Base-by-base conservation (phyloP, 2,797 vertebrate species). In the Fistularia commersonii region DNA sequence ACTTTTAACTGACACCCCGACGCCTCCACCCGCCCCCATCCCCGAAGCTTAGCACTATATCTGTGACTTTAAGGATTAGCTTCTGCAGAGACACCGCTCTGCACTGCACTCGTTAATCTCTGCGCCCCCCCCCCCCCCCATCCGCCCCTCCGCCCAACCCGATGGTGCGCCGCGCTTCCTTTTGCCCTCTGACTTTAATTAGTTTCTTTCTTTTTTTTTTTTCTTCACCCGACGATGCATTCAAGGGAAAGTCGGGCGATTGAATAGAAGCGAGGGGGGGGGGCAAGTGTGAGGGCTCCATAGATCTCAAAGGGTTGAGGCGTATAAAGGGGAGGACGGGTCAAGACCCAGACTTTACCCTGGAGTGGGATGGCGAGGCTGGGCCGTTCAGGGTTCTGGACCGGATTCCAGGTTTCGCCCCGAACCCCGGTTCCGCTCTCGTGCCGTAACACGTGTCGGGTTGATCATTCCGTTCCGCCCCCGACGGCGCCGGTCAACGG, bases 41-140 rank as follows among this genome's bases (percentile, higher is more conserved):
- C n/a, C n/a, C n/a, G n/a, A n/a, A 44, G 77, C 36, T 78, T 76
- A 79, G 70, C 5, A 54, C 69, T n/a, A 56, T 78, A 86, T 86
- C 78, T 84, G 74, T 82, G 82, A 84, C 82, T 78, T 81, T 80
- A 82, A 74, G 81, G 83, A 83, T 86, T 87, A 82, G 73, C 15
- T 38, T 58, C 61, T 64, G 69, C n/a, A 72, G 76, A 84, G 78
- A 78, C 73, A 69, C 69, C 54, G 72, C 73, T 77, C 71, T 74
- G 77, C 10, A 62, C 71, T 81, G 74, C 73, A 45, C 77, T 78
- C 64, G 76, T 84, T 87, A 87, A 87, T 83, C 76, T 77, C 68
- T 77, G 57, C 62, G 53, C 76, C 74, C 41, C 77, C 67, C 70
- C 76, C 59, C 61, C 55, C 77, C 72, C 34, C 77, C 68, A 62